Conservation (phyloP, 2,888 invertebrate genomes). For the Sinopyrophorus schimmeli region DNA sequence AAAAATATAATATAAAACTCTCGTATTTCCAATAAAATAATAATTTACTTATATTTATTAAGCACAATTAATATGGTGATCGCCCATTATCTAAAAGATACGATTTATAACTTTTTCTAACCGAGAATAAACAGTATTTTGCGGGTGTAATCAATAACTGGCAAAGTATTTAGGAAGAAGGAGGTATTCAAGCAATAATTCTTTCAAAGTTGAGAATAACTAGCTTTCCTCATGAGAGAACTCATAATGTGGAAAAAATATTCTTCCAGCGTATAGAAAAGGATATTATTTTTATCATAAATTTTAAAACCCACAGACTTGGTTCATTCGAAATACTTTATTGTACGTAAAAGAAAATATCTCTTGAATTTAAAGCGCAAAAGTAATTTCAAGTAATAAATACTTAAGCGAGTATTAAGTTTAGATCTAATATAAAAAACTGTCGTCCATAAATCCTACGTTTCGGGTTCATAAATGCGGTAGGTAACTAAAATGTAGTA, state of each 20-base stretch:
- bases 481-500: too few species aligned
- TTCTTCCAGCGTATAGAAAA: conserved; percentile 31
- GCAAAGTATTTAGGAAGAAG: conserved; percentile 19
- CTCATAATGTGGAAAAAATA: conserved; percentile 33
- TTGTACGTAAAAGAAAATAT: conserved; percentile 26
- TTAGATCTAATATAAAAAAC: too few species aligned
- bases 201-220: conserved; percentile 31
- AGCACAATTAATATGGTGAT: too few species aligned
- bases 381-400: conserved; percentile 19
- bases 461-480: too few species aligned
- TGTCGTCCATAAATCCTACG: too few species aligned
- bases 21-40: too few species aligned
- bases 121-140: too few species aligned
- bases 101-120: too few species aligned
- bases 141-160: conserved; percentile 20
- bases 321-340: conserved; percentile 25
- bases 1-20: too few species aligned
- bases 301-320: conserved; percentile 26
- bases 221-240: conserved; percentile 30
- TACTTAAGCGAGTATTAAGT: too few species aligned
- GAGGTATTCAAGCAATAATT: conserved; percentile 30
- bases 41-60: too few species aligned
- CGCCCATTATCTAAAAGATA: too few species aligned
- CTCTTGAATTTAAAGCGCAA: conserved; percentile 28
- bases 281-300: conserved; percentile 33